A percentile compares a stretch with the other conserved stretches of the same genome.
Evolutionary conservation across 2,113 vertebrate species (phyloP).

Genomic region (Ursus arctos): DNA sequence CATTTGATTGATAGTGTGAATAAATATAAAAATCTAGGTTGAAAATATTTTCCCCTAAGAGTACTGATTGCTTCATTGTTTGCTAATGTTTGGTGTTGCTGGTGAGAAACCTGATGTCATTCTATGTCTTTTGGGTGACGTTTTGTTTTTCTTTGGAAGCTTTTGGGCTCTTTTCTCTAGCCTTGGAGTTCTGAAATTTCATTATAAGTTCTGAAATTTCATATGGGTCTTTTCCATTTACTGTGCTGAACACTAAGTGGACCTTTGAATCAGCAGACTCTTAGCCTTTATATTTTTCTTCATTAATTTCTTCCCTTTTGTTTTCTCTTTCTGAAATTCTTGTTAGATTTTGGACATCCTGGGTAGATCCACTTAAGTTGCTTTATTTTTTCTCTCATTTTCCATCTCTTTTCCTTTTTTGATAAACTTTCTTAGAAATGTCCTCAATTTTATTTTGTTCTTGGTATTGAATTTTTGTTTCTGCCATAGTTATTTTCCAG

Average conservation of each 20-base stretch:
- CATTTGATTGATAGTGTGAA: not conserved
- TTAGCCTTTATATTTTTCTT: not conserved
- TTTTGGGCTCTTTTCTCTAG: not conserved
- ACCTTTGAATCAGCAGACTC: not conserved
- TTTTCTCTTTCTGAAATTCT: conserved; percentile 47
- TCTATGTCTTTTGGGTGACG: not conserved
- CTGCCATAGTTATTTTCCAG: not conserved
- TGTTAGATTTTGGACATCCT: not conserved
- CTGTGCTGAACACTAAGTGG: not conserved
- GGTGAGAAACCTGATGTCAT: not conserved
- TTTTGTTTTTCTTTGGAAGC: conserved; percentile 1
- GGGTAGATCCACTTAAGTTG: not conserved
- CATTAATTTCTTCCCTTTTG: not conserved
- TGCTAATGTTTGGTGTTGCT: not conserved
- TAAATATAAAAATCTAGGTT: conserved; percentile 19
- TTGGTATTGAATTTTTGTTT: conserved; percentile 41
- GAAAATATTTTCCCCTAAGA: conserved; percentile 1
- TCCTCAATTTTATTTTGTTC: not conserved
- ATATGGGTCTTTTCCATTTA: not conserved
- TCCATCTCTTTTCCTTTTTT: not conserved
- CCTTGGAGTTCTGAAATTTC: not conserved
- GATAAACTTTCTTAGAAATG: not conserved
- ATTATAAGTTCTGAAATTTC: not conserved
- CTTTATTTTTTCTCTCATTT: not conserved
- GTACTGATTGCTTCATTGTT: not conserved